phyloP scores from a whole-genome alignment of 2,113 vertebrate genomes.

The Lophius piscatorius region DNA sequence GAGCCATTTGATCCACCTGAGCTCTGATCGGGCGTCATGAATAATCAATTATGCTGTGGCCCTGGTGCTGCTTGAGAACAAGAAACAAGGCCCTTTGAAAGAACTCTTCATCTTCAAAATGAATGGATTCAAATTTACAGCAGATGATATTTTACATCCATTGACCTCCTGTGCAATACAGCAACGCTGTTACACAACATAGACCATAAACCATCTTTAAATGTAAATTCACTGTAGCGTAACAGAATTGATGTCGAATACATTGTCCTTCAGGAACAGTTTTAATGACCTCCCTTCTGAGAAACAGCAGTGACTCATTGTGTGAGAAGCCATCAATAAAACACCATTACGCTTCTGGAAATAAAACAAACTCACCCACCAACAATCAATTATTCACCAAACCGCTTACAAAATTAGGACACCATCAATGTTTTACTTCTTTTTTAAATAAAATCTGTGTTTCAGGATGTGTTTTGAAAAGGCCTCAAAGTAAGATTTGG shows the following conservation, averaged over 20 bases:
- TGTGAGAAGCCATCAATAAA: constrained; percentile 22
- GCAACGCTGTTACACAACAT: not conserved
- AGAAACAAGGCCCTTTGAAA: constrained; percentile 30
- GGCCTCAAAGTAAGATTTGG: constrained; percentile 19
- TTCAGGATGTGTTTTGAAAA: constrained; percentile 17
- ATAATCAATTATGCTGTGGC: constrained; percentile 43
- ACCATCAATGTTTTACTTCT: constrained; percentile 55
- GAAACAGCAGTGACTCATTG: not conserved
- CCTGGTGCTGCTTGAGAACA: constrained; percentile 20
- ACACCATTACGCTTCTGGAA: constrained; percentile 4
- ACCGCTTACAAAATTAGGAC: constrained; percentile 53
- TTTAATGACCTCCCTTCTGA: constrained; percentile 3
- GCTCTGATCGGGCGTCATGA: constrained; percentile 56
- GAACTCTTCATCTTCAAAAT: constrained; percentile 10
- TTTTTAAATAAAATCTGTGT: constrained; percentile 19
- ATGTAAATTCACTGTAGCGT: constrained; percentile 11
- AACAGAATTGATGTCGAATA: not conserved
- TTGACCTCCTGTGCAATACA: not conserved
- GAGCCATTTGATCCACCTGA: constrained; percentile 52
- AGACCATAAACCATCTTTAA: not conserved
- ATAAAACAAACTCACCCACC: constrained; percentile 32
- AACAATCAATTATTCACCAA: constrained; percentile 61
- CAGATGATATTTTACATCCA: constrained; percentile 45
- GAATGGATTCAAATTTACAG: constrained; percentile 19
- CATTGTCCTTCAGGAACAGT: not conserved